phyloP scores from a whole-genome alignment of 2,113 vertebrate genomes.

The Muntiacus reevesi region DNA sequence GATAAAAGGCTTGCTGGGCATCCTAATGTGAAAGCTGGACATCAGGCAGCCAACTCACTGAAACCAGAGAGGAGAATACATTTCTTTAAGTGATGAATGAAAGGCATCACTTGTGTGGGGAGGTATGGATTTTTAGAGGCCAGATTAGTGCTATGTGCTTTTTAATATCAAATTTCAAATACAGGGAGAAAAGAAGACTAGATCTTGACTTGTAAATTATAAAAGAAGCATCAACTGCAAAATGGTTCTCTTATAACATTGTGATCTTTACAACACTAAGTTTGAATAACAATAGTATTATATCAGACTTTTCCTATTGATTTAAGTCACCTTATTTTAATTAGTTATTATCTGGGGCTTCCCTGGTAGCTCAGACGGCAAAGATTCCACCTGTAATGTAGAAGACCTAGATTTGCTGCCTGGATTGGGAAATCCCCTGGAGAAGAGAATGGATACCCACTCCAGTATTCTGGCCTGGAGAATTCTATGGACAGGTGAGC shows the following conservation, averaged over 20 bases:
- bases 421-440: not conserved
- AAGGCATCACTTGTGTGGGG: not conserved
- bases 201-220: not conserved
- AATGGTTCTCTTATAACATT: not conserved
- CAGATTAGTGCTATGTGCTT: not conserved
- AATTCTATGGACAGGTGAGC: not conserved
- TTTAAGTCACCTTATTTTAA: not conserved
- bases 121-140: not conserved
- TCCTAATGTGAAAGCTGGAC: not conserved
- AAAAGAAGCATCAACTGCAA: not conserved
- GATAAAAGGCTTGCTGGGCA: not conserved
- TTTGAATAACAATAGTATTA: not conserved
- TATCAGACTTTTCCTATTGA: not conserved
- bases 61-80: not conserved
- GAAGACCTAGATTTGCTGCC: not conserved
- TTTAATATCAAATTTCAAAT: not conserved
- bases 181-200: not conserved
- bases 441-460: not conserved
- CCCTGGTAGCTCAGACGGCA: rapidly evolving
- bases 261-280: not conserved
- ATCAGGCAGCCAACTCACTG: not conserved
- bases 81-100: not conserved
- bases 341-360: not conserved
- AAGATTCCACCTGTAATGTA: not conserved
- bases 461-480: not conserved